Base-by-base conservation (phyloP, 1,140 invertebrate genomes). In the Augochlora pura region DNA sequence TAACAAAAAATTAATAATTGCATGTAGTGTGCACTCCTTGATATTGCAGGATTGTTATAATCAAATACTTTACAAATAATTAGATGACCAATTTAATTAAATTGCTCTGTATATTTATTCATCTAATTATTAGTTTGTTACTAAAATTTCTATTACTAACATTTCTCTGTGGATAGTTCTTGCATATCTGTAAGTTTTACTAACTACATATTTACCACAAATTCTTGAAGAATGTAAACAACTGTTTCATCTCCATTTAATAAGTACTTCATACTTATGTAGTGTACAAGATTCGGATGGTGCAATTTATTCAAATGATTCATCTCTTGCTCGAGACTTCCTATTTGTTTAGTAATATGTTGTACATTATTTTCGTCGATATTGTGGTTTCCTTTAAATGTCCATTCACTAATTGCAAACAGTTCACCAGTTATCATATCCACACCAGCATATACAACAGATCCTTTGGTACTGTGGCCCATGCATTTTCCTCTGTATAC, bases 391-490 rank as follows among this genome's bases (percentile, higher is more conserved):
- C 81, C 88, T 81, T 94, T 94, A 49, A 97, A 91, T 52, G 93
- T 94, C 96, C 96, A 97, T 92, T 97, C 96, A 23, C 93, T 94
- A 63, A 97, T 91, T 16, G 94, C 94, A 1, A 97, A 93, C 77
- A 96, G 86, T 87, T 96, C 95, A 1, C 96, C 96, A 23, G 94
- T 94, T 32, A 93, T 93, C 60, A 91, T 93, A 86, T 97, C 96
- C 23, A 97, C 94, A 21, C 95, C 96, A 7, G 94, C 92, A 90
- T 95, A 97, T 39, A 95, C 94, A n/a, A 95, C 93, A 69, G 95
- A 96, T 9, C 96, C 96, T 32, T 94, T 92, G 71, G 94, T 87
- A 71, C 94, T 95, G 82, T 97, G 96, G 59, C 95, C 94, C 68
- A 95, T 88, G 87, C 95, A 95, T 77, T 93, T 94, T 6, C 95